Percentiles rank a stretch among this genome's conserved stretches.
Conservation (phyloP, 2,888 invertebrate species). For the Sinohyriopsis cumingii region DNA sequence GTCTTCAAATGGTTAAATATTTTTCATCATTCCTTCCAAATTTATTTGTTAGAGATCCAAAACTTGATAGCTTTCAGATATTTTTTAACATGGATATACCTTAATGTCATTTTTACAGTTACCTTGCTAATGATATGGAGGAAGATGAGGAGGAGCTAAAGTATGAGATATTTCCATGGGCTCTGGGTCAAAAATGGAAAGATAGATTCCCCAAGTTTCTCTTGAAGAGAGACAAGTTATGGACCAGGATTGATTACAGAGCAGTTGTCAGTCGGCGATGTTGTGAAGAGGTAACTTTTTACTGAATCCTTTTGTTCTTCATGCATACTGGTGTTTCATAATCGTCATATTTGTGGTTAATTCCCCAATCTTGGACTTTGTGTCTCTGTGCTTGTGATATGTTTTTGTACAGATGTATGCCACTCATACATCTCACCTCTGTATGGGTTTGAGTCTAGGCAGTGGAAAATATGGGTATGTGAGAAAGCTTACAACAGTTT, state of each 20-base stretch:
- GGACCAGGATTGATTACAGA: slow-evolving; percentile 73
- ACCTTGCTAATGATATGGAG: slow-evolving; percentile 77
- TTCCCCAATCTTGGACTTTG: no score
- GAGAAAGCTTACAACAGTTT: no score
- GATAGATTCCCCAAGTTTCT: slow-evolving; percentile 65
- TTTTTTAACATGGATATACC: not conserved
- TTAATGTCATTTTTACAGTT: slow-evolving; percentile 32
- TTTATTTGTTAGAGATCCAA: no score
- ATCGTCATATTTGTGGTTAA: no score
- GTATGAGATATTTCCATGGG: slow-evolving; percentile 74
- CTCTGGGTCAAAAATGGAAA: slow-evolving; percentile 68
- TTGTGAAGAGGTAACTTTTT: slow-evolving; percentile 73
- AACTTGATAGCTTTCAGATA: no score
- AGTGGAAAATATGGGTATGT: no score
- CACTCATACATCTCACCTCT: no score
- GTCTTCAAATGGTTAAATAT: no score
- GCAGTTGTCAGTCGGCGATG: slow-evolving; percentile 74
- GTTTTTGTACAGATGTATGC: no score
- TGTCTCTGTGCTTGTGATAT: no score
- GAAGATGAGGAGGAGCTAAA: slow-evolving; percentile 76
- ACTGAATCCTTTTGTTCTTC: not conserved
- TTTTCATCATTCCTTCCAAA: no score
- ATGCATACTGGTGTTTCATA: not conserved
- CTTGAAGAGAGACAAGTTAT: slow-evolving; percentile 68
- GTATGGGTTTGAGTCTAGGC: no score